These are phyloP conservation scores for Thripadectes ignobilis DNA, from an alignment of 2,797 vertebrate species.

Conservation along the genomic window DNA sequence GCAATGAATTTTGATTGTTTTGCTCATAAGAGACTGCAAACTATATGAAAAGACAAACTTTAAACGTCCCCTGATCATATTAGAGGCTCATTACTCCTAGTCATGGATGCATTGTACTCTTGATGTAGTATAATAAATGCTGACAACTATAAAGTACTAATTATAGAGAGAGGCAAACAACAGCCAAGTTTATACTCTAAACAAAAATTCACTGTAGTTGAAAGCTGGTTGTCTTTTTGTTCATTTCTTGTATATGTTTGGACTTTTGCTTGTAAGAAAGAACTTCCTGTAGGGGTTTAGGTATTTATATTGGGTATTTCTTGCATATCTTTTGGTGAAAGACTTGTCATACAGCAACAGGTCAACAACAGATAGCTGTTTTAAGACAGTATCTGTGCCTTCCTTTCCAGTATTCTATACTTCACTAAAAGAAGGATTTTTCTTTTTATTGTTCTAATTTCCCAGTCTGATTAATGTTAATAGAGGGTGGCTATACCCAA, in stretches of 20 bases:
- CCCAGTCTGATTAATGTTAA: not conserved
- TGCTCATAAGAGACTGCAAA: slow-evolving; percentile 71
- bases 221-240: not conserved
- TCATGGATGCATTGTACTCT: slow-evolving; percentile 31
- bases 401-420: not conserved
- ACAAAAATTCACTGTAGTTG: not conserved
- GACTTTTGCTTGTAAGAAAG: not conserved
- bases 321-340: not conserved
- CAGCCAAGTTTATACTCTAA: slow-evolving; percentile 5
- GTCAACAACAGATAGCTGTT: not conserved
- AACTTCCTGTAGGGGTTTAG: not conserved
- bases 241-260: not conserved
- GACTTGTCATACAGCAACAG: not conserved
- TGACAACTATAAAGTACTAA: slow-evolving; percentile 68
- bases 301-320: not conserved
- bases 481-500: not conserved
- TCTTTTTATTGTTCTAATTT: not conserved
- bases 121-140: slow-evolving; percentile 59
- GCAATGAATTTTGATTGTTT: slow-evolving; percentile 72
- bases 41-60: slow-evolving; percentile 68
- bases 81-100: slow-evolving; percentile 59
- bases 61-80: slow-evolving; percentile 67
- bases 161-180: slow-evolving; percentile 45
- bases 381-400: not conserved
- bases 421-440: not conserved